Evolutionary conservation across 2,113 vertebrate genomes (phyloP).

Genomic region (Oxyruncus cristatus): DNA sequence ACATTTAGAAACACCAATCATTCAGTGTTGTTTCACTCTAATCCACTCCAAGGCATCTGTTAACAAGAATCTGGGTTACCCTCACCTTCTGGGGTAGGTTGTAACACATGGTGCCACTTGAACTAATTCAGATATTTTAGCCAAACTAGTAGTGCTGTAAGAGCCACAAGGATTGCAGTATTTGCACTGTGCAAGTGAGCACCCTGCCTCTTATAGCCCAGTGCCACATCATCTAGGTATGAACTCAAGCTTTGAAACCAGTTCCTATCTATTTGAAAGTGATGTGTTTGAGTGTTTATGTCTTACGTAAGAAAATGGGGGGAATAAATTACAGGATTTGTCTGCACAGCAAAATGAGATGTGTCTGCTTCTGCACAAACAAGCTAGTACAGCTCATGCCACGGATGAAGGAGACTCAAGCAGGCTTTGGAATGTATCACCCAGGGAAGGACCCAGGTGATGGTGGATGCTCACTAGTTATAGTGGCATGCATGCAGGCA

Average conservation of each 20-base stretch:
- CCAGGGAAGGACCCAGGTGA: not conserved
- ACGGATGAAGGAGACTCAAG: not conserved
- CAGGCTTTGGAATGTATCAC: not conserved
- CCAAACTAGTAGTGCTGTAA: not conserved
- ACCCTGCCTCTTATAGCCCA: not conserved
- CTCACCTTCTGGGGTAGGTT: not conserved
- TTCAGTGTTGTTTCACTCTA: not conserved
- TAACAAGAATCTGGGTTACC: not conserved
- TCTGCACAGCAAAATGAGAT: not conserved
- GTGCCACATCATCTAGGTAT: not conserved
- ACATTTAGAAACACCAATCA: not conserved
- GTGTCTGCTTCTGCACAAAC: not conserved
- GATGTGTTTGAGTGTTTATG: not conserved
- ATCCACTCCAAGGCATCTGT: not conserved
- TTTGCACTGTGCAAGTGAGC: not conserved
- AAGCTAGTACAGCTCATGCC: not conserved
- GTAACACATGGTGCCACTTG: not conserved
- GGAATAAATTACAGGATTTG: not conserved
- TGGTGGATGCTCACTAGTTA: not conserved
- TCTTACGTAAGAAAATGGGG: not conserved
- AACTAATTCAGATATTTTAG: not conserved
- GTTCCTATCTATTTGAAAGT: not conserved
- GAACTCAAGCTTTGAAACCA: not conserved
- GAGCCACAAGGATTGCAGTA: not conserved
- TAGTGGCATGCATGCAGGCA: accelerated